Evolutionary conservation across 2,888 invertebrate genomes (phyloP), one percentile per base, ranked within the genome.

Genomic region (Meiosimyza decipiens): DNA sequence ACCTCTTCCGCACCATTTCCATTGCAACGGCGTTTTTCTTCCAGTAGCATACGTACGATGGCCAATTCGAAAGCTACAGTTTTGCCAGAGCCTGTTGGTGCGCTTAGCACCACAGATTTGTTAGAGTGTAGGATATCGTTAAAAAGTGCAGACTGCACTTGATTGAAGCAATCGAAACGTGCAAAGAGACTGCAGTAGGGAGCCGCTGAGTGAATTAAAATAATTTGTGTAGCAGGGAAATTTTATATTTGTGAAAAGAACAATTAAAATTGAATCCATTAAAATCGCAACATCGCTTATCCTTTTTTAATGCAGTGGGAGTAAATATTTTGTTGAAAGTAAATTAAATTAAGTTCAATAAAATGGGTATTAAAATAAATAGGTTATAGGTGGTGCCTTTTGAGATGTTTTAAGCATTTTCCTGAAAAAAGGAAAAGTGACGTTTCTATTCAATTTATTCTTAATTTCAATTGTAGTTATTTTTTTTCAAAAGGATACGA

Each of bases 51-150:
- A 72, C 91, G 89, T 0, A 94, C 88, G 73, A 95, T 92, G 0
- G 94, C 93, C 85, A 95, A 88, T 88, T 95, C 95, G 86, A 95
- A 94, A n/a, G 94, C 87, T 28, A 90, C 92, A 0, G 95, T 95
- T 87, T 95, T 95, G 3, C 95, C 95, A 1, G 94, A 93, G 2
- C 94, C 95, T 5, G 95, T 95, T 0, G 95, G 95, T 0, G 95
- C 93, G 75, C 93, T 92, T 2, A 95, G 89, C 11, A 94, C 93
- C 74, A 95, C 83, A 0, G 93, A 90, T 80, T 90, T 90, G 85
- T 94, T 93, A 82, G 91, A 88, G 84, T 91, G 88, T 40, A 92
- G 83, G 1, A 92, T 90, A 83, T 91, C 91, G 81, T 93, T 91
- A 74, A 94, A 90, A 12, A 93, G 90, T 77, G 87, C 88, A 0